phyloP scores from a whole-genome alignment of 2,888 invertebrate genomes.

The Rotaria socialis region DNA sequence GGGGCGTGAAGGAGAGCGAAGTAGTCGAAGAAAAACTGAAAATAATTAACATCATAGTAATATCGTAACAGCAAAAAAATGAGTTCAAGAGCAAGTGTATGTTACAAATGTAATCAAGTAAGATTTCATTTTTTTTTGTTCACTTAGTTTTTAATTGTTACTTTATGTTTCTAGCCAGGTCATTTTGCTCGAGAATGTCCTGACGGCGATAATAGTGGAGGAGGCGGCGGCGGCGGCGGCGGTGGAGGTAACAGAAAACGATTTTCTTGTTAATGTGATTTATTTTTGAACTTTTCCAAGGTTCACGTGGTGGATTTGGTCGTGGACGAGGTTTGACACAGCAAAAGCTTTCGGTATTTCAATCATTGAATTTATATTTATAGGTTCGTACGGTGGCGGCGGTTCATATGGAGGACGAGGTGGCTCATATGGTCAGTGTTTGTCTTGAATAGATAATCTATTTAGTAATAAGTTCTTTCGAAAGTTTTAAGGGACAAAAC shows the following conservation, averaged over 20 bases:
- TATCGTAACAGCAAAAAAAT: not conserved
- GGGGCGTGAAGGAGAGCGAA: not conserved
- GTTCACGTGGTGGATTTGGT: not conserved
- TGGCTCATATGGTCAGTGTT: slow-evolving; percentile 1
- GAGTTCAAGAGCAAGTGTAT: not conserved
- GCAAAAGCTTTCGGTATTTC: not conserved
- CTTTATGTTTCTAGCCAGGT: not conserved
- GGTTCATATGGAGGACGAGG: slow-evolving; percentile 18
- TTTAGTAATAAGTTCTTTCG: not conserved
- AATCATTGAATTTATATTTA: not conserved
- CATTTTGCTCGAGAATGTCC: slow-evolving; percentile 32
- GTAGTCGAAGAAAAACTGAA: not conserved
- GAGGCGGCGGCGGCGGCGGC: not conserved
- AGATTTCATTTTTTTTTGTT: not conserved
- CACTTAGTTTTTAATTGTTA: not conserved
- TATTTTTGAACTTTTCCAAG: not conserved
- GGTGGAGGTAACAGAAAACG: not conserved
- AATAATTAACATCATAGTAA: not conserved
- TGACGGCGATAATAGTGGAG: not conserved
- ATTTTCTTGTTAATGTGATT: not conserved
- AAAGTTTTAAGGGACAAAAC: not conserved
- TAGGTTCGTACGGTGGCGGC: not conserved
- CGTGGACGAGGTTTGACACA: not conserved
- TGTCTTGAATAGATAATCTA: not conserved
- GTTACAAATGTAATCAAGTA: slow-evolving; percentile 32